These are phyloP conservation scores for Cetonia aurata DNA, from an alignment of 2,888 invertebrate genomes.

Conservation along the genomic window DNA sequence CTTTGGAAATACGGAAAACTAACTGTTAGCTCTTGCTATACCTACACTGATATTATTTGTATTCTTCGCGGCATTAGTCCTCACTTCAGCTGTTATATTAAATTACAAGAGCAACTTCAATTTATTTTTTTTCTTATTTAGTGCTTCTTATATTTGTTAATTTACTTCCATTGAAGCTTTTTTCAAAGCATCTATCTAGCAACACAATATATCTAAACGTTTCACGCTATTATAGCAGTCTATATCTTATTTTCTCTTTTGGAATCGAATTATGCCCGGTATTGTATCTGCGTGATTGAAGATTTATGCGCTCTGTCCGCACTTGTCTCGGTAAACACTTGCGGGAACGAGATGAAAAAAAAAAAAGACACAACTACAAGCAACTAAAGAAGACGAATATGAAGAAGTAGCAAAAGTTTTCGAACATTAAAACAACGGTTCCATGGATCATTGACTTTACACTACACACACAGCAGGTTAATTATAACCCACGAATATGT, in stretches of 20 bases:
- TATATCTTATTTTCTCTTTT: not conserved
- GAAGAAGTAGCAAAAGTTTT: conserved; percentile 50
- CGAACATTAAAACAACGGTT: conserved; percentile 54
- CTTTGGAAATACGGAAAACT: no score
- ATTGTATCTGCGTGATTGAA: conserved; percentile 38
- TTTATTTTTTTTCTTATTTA: no score
- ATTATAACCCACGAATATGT: conserved; percentile 67
- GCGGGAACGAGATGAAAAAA: conserved; percentile 12
- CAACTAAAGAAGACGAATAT: conserved; percentile 37
- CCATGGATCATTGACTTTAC: conserved; percentile 63
- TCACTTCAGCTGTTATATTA: no score
- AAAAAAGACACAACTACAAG: not conserved
- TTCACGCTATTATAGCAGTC: no score
- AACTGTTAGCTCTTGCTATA: no score
- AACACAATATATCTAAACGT: no score
- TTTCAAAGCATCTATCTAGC: no score
- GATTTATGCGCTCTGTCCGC: conserved; percentile 36
- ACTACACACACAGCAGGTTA: conserved; percentile 58
- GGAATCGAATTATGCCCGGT: conserved; percentile 12
- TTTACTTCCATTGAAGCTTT: no score
- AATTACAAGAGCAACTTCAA: no score
- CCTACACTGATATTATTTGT: no score
- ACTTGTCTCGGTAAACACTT: conserved; percentile 36
- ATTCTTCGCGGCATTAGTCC: no score
- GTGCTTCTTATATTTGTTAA: no score